Evolutionary conservation across 2,888 invertebrate genomes (phyloP).

Genomic region (Macrosiphum euphorbiae): DNA sequence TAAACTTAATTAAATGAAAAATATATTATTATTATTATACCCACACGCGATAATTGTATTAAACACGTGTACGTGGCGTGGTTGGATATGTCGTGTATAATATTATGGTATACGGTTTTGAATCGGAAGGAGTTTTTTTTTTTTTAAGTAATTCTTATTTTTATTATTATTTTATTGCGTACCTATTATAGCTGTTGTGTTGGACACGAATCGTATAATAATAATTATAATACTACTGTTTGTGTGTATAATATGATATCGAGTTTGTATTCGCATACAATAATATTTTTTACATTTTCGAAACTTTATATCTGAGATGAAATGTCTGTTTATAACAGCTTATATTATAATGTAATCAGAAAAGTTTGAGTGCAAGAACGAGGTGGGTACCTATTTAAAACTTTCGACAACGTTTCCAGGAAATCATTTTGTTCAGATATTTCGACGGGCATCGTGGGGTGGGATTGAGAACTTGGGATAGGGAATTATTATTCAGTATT

Average conservation of each 20-base stretch:
- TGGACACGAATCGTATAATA: neutral
- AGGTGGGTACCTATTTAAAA: constrained; percentile 9
- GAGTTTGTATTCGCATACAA: neutral
- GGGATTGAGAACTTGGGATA: no score
- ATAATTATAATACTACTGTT: neutral
- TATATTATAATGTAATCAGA: neutral
- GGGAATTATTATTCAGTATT: no score
- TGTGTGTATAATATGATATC: neutral
- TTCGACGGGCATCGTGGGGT: neutral
- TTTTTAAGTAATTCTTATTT: neutral
- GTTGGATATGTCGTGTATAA: neutral
- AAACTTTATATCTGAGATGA: neutral
- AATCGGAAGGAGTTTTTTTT: neutral
- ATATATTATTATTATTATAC: neutral
- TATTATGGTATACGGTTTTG: neutral
- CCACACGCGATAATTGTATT: neutral
- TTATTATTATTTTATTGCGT: neutral
- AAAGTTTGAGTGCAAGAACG: neutral
- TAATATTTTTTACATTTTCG: neutral
- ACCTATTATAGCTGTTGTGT: no score
- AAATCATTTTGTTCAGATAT: constrained; percentile 8
- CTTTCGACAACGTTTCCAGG: neutral
- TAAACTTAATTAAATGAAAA: constrained; percentile 25
- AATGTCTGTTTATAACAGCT: neutral
- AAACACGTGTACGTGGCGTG: neutral